Conservation (phyloP, 2,888 invertebrate genomes). For the Phlogophora meticulosa region DNA sequence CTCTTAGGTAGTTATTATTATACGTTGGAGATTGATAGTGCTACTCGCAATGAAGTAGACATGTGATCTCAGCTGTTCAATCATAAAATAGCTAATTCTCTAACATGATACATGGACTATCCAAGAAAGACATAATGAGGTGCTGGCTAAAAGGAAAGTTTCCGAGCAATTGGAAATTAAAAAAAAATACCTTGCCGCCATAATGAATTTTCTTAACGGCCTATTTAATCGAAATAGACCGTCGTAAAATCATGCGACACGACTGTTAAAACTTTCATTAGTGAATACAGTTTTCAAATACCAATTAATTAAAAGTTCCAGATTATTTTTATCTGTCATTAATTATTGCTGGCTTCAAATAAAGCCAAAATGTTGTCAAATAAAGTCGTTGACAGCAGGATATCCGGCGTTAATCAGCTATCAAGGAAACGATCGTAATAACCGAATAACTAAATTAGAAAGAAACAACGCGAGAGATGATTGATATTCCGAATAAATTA, state of each 20-base stretch:
- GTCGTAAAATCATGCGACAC: conserved; percentile 38
- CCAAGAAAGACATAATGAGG: conserved; percentile 18
- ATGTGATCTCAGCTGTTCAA: conserved; percentile 25
- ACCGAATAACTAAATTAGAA: conserved; percentile 48
- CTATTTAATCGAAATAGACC: conserved; percentile 56
- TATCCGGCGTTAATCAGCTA: conserved; percentile 70
- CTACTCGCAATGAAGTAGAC: conserved; percentile 38
- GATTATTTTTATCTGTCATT: conserved; percentile 49
- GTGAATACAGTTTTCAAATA: conserved; percentile 50
- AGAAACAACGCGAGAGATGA: conserved; percentile 24
- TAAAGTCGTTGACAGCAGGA: conserved; percentile 70
- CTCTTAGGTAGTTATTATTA: conserved; percentile 66
- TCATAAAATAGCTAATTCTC: conserved; percentile 30
- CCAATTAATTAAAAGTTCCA: conserved; percentile 44
- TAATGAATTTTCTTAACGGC: conserved; percentile 44
- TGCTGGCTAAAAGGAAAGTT: conserved; percentile 16
- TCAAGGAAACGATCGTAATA: conserved; percentile 56
- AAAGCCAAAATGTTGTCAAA: conserved; percentile 68
- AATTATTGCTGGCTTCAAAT: conserved; percentile 64
- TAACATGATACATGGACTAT: conserved; percentile 37
- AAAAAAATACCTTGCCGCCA: conserved; percentile 5
- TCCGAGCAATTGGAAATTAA: conserved; percentile 19
- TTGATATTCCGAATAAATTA: conserved; percentile 35
- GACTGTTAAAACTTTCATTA: conserved; percentile 40
- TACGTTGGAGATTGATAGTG: conserved; percentile 67